Base-by-base conservation (phyloP, 2,113 vertebrate species). In the Sporophila hypoxantha region DNA sequence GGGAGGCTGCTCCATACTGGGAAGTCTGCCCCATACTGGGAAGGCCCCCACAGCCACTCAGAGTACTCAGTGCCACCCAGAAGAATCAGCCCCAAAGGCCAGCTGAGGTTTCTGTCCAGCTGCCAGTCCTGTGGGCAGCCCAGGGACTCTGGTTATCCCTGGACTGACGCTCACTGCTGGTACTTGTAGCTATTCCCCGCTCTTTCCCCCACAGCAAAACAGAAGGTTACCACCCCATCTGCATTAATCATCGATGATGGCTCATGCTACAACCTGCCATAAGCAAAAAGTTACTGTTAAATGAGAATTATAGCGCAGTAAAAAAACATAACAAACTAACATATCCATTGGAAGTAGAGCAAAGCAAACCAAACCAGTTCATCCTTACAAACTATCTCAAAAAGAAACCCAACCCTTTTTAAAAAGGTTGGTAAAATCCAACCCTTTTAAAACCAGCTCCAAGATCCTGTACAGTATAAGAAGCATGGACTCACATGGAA, bases 131-230 rank as follows among this genome's bases (percentile, higher is more conserved):
- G 1, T 2, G 3, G 14, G 16, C 21, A 80, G 49, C 27, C 21
- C 26, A 37, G n/a, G 29, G 44, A 30, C 27, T 52, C 15, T 9
- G 15, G 27, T 20, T 55, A 16, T 21, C 44, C 39, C 56, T 19
- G 27, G 14, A n/a, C 0, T 0, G 2, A 26, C 57, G 49, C 41
- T 16, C 2, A 1, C 4, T 61, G 19, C 49, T 60, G 25, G 4
- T 34, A 52, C 22, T 19, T 29, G 25, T 20, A 5, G 19, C 25
- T 57, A 65, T 8, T 17, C 25, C 32, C 55, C 16, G n/a, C 14
- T 60, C 27, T 37, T 23, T 20, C 10, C 12, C 4, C 10, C 12
- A 14, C 2, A 25, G 42, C 42, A 41, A 25, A 82, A 12, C 12
- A 73, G 56, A 18, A 7, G 42, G 7, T 36, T 37, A 36, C 53